phyloP scores from a whole-genome alignment of 2,797 vertebrate genomes.

The Anguilla megastoma region DNA sequence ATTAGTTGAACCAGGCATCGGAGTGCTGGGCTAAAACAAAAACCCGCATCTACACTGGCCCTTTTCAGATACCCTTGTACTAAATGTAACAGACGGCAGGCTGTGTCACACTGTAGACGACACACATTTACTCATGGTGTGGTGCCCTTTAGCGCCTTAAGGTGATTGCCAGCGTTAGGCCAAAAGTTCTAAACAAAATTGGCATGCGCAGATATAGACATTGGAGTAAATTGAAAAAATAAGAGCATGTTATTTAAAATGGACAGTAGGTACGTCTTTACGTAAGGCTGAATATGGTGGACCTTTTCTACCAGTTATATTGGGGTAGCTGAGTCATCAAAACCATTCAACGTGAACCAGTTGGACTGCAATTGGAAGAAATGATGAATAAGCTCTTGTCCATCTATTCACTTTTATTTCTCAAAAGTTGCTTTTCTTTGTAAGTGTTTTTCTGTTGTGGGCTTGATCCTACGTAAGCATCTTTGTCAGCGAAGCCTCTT shows the following conservation, averaged over 20 bases:
- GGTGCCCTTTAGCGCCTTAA: no score
- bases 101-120: neutral
- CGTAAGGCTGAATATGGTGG: neutral
- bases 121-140: neutral
- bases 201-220: neutral
- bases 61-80: neutral
- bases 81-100: slow-evolving; percentile 28
- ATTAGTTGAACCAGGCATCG: no score
- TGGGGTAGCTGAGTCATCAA: slow-evolving; percentile 20
- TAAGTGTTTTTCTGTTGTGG: slow-evolving; percentile 11
- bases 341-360: neutral
- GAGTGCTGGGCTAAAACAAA: no score
- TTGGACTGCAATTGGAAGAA: neutral
- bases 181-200: neutral
- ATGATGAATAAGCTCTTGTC: neutral
- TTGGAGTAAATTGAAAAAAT: neutral
- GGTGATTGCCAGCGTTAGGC: neutral
- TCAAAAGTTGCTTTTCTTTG: slow-evolving; percentile 14
- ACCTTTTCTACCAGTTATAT: neutral
- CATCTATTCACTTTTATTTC: slow-evolving; percentile 7
- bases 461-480: slow-evolving; percentile 20
- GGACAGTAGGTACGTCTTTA: neutral
- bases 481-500: neutral
- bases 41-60: no score
- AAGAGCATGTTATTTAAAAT: neutral